phyloP scores from a whole-genome alignment of 2,113 vertebrate species.

The Calypte anna region DNA sequence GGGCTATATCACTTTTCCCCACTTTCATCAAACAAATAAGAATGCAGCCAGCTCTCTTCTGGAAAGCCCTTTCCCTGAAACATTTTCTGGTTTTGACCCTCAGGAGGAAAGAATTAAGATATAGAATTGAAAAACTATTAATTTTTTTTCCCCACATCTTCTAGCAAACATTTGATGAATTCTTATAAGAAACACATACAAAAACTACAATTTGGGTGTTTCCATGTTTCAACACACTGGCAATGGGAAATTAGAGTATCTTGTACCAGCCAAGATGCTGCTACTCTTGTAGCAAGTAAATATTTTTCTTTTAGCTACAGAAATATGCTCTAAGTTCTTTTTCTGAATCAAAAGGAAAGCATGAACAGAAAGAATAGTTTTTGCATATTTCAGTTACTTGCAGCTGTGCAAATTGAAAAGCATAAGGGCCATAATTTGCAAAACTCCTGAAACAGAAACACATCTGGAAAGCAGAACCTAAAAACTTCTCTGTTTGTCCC shows the following conservation, averaged over 20 bases:
- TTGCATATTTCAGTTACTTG: background rate
- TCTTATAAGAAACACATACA: background rate
- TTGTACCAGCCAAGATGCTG: background rate
- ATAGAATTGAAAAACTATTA: background rate
- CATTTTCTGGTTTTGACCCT: background rate
- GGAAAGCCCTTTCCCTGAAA: background rate
- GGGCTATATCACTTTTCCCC: background rate
- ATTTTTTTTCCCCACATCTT: background rate
- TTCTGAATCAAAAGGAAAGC: background rate
- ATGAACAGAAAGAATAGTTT: background rate
- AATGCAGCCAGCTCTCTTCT: background rate
- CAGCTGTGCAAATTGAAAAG: background rate
- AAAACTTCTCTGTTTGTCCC: background rate
- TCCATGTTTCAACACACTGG: background rate
- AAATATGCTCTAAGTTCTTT: background rate
- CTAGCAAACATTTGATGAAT: background rate
- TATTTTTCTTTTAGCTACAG: background rate
- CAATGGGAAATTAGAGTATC: background rate
- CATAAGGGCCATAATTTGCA: background rate
- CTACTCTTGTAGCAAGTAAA: background rate
- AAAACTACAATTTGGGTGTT: background rate
- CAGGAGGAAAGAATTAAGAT: background rate
- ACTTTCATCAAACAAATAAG: background rate
- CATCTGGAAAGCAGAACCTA: background rate
- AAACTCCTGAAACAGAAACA: background rate